A percentile compares a stretch with the other conserved stretches of the same genome.
Evolutionary conservation across 2,888 invertebrate species (phyloP).

Genomic region (Melieria omissa): DNA sequence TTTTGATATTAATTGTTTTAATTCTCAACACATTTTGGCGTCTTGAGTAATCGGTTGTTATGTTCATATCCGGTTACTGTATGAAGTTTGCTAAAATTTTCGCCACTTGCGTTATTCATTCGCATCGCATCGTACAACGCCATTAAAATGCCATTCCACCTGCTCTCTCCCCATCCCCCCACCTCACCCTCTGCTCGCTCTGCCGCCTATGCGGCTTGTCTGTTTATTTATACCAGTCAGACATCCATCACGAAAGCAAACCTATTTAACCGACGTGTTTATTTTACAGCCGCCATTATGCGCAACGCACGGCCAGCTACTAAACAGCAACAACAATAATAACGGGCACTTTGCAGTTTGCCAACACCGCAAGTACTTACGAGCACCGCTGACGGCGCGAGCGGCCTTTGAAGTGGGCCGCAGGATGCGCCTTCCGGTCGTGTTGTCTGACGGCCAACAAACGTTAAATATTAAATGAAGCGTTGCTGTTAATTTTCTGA

Average conservation of each 20-base stretch:
- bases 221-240: slow-evolving; percentile 37
- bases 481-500: slow-evolving; percentile 67
- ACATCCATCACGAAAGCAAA: slow-evolving; percentile 47
- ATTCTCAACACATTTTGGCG: too few species aligned
- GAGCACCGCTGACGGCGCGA: not conserved
- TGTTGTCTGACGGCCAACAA: slow-evolving; percentile 46
- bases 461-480: slow-evolving; percentile 67
- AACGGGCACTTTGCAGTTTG: slow-evolving; percentile 21
- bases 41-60: too few species aligned
- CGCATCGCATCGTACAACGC: too few species aligned
- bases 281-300: slow-evolving; percentile 47
- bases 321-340: not conserved
- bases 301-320: slow-evolving; percentile 15
- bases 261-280: slow-evolving; percentile 47
- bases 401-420: not conserved
- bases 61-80: too few species aligned
- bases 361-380: not conserved
- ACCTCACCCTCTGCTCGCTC: not conserved
- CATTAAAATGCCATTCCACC: not conserved
- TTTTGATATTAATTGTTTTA: too few species aligned
- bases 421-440: not conserved
- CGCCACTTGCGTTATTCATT: too few species aligned
- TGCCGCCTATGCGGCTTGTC: slow-evolving; percentile 21
- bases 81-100: too few species aligned
- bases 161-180: not conserved